phyloP scores from a whole-genome alignment of 2,888 invertebrate species.

The Silvanus unidentatus region DNA sequence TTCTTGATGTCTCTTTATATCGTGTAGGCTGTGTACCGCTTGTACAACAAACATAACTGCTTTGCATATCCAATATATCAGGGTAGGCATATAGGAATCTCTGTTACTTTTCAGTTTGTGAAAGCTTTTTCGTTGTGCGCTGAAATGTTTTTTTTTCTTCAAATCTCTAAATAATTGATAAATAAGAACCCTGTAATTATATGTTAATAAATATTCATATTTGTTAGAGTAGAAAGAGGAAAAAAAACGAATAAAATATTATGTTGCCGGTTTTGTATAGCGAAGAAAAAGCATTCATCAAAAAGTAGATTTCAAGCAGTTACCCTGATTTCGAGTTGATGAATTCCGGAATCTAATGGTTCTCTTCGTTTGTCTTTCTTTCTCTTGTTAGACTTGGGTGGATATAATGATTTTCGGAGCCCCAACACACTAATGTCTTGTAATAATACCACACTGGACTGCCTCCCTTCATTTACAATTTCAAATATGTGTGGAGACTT shows the following conservation, averaged over 20 bases:
- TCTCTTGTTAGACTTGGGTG: no score
- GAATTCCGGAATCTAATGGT: conserved; percentile 22
- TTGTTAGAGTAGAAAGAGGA: no score
- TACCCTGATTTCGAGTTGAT: conserved; percentile 16
- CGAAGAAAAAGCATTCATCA: neutral
- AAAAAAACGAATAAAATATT: neutral
- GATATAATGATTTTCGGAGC: no score
- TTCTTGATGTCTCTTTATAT: conserved; percentile 20
- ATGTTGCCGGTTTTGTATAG: neutral
- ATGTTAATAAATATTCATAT: conserved; percentile 1
- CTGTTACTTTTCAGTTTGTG: no score
- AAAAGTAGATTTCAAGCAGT: conserved; percentile 2
- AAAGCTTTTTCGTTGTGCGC: no score
- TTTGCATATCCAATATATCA: conserved; percentile 27
- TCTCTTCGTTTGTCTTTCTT: conserved; percentile 11
- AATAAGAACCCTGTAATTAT: neutral
- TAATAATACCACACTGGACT: no score
- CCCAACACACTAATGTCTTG: no score
- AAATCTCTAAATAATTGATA: neutral
- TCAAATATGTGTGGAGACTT: no score
- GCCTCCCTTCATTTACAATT: no score
- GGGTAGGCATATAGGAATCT: no score
- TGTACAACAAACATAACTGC: conserved; percentile 26
- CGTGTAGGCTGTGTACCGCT: conserved; percentile 29
- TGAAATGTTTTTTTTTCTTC: neutral